These are phyloP conservation scores for Ophion ellenae DNA, from an alignment of 2,888 invertebrate species.

Conservation along the genomic window DNA sequence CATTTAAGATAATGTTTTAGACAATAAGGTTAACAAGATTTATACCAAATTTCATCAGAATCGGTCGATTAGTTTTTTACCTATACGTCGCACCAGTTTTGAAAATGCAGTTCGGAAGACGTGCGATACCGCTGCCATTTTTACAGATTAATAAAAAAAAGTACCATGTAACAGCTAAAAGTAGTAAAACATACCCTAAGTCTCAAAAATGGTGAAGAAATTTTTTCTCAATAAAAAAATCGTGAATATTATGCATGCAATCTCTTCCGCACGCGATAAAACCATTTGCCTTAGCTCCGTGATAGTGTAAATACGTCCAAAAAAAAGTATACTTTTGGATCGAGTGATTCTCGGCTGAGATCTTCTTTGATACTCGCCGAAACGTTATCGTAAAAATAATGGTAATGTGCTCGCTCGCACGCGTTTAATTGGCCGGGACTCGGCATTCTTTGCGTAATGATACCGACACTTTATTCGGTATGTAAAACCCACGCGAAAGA, in stretches of 20 bases:
- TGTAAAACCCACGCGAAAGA: slow-evolving; percentile 5
- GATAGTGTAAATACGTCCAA: not conserved
- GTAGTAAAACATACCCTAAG: too few species aligned
- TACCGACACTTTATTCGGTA: slow-evolving; percentile 2
- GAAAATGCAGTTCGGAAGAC: too few species aligned
- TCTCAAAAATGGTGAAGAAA: too few species aligned
- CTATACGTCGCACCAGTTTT: too few species aligned
- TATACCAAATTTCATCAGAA: not conserved
- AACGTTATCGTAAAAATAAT: slow-evolving; percentile 34
- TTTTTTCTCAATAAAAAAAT: not conserved
- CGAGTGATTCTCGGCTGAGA: slow-evolving; percentile 27
- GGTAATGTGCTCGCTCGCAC: slow-evolving; percentile 1
- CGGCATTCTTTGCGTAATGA: slow-evolving; percentile 5
- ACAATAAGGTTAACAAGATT: too few species aligned
- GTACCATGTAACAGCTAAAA: too few species aligned
- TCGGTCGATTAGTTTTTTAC: too few species aligned
- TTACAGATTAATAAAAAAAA: too few species aligned
- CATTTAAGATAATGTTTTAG: too few species aligned
- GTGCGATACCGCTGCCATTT: too few species aligned
- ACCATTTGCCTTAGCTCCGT: slow-evolving; percentile 3
- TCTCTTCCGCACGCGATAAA: slow-evolving; percentile 27
- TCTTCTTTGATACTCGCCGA: slow-evolving; percentile 46
- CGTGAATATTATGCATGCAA: not conserved
- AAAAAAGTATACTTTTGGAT: not conserved
- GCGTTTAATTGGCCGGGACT: slow-evolving; percentile 3